Base-by-base conservation (phyloP, 2,888 invertebrate species). In the Timema podura region DNA sequence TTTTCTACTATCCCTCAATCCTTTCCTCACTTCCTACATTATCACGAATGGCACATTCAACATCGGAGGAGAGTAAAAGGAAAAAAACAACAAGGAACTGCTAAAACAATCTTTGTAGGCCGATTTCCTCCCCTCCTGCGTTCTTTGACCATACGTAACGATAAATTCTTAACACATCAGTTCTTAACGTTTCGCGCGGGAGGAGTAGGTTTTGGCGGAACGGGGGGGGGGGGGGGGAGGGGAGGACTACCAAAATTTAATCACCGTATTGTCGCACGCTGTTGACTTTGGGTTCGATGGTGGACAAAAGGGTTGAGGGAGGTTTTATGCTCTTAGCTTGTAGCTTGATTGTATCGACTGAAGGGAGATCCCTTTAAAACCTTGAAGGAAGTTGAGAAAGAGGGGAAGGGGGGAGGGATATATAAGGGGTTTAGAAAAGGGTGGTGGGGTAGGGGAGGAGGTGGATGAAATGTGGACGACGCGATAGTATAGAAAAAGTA, bases 261-360 rank as follows among this genome's bases (percentile, higher is more conserved):
- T 71, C 71, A 71, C 71, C 46, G 69, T 69, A 69, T 71, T 71
- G 71, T 71, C 57, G 61, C 61, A 69, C 46, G 57, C 15, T 54
- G 71, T 44, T 44, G 65, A 61, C 68, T 48, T 5, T 15, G 61
- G 0, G 44, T 44, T 6, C 16, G 8, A 13, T 7, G 57, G 15
- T 8, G 57, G 5, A 13, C 2, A 30, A 45, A 45, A 45, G 61
- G 44, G 61, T 13, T 13, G 15, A 57, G 44, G 44, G 59, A 16
- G 66, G 66, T 66, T 66, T 65, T 65, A 65, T 65, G 45, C 65
- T n/a, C 65, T 8, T 48, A 49, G 44, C 48, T 61, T 10, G 61
- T 61, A 30, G 61, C 66, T 8, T 68, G 68, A 68, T 68, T 68
- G 68, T 68, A 68, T 68, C 68, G 68, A 64, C 68, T 68, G 47